A percentile compares a stretch with the other conserved stretches of the same genome.
These are phyloP conservation scores for Atethmia centrago DNA, from an alignment of 2,888 invertebrate species.

Conservation along the genomic window DNA sequence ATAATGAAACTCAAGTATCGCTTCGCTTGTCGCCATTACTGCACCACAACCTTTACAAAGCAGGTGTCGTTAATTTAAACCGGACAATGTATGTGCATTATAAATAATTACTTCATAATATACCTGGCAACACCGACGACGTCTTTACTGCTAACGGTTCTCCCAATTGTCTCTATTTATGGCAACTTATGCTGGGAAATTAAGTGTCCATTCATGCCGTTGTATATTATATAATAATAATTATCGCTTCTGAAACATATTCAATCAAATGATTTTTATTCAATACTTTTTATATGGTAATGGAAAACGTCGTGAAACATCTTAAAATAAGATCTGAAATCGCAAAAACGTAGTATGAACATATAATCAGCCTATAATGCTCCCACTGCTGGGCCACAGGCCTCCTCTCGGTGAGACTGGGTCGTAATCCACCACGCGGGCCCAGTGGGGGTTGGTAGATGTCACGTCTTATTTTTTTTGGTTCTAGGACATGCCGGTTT, in stretches of 20 bases:
- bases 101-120: constrained; percentile 77
- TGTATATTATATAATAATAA: constrained; percentile 9
- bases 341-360: neutral
- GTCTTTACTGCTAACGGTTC: constrained; percentile 56
- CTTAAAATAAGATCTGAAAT: neutral
- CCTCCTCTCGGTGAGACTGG: too few species aligned
- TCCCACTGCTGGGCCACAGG: too few species aligned
- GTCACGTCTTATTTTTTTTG: too few species aligned
- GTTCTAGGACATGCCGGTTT: too few species aligned
- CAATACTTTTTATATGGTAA: neutral
- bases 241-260: constrained; percentile 15
- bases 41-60: neutral
- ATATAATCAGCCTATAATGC: too few species aligned
- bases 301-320: neutral
- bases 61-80: constrained; percentile 81
- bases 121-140: constrained; percentile 54
- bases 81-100: constrained; percentile 72
- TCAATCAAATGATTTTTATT: constrained; percentile 13
- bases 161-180: constrained; percentile 60
- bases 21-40: constrained; percentile 1
- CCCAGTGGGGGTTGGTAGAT: too few species aligned
- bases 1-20: neutral
- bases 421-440: too few species aligned
- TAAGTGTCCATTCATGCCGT: constrained; percentile 22
- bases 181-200: constrained; percentile 42